Evolutionary conservation across 2,797 vertebrate species (phyloP).

Genomic region (Melanotaenia maccullochi): DNA sequence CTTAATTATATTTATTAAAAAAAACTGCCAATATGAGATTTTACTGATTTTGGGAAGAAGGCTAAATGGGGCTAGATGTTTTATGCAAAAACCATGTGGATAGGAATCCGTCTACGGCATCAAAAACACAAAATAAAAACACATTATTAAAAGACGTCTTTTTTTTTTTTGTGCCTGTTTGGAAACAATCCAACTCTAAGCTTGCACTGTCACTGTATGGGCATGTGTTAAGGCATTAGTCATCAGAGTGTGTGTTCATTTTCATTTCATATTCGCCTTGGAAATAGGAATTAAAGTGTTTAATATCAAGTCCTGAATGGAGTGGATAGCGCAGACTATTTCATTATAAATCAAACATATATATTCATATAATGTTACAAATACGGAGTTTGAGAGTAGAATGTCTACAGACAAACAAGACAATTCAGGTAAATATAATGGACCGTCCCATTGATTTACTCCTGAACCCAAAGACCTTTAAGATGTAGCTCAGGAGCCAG

Average conservation of each 20-base stretch:
- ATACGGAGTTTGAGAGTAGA: background rate
- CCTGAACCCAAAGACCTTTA: slow-evolving; percentile 47
- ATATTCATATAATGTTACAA: background rate
- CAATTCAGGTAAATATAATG: slow-evolving; percentile 26
- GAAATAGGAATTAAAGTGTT: background rate
- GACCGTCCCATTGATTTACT: slow-evolving; percentile 57
- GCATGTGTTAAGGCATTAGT: background rate
- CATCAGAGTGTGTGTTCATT: background rate
- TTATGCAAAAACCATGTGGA: too few species aligned
- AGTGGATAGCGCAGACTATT: too few species aligned
- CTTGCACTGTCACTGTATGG: background rate
- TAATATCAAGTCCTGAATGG: background rate
- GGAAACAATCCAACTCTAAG: background rate
- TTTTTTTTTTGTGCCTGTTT: background rate
- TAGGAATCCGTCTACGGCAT: too few species aligned
- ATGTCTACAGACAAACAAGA: background rate
- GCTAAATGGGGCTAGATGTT: too few species aligned
- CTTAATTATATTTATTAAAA: too few species aligned
- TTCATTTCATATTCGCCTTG: background rate
- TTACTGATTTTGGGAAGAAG: too few species aligned
- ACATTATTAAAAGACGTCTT: too few species aligned
- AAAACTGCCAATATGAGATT: too few species aligned
- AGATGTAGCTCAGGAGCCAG: slow-evolving; percentile 53
- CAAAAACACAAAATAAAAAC: too few species aligned
- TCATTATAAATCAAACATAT: background rate